Evolutionary conservation across 1,140 invertebrate species (phyloP), one percentile per base, ranked within the genome.

Genomic region (Drosophila rufa): DNA sequence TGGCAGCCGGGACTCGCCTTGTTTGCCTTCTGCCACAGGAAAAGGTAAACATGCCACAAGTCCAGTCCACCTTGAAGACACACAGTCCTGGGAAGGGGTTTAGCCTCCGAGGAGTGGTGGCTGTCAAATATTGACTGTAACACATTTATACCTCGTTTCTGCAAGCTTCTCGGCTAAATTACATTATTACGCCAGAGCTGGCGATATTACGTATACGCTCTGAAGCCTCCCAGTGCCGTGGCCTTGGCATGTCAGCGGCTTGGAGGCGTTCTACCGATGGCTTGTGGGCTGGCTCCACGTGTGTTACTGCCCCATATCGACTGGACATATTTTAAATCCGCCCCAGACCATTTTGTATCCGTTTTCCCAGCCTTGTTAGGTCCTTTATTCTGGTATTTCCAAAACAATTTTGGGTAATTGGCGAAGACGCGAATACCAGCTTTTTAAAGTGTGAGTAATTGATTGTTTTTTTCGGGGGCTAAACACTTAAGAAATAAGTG

Each of bases 401-500:
- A 50, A 33, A 62, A 68, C 56, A 77, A 67, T 83, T 83, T 78
- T 53, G 38, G 48, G 67, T 70, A 87, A 89, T 83, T 89, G 48
- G 19, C 56, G 4, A 14, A 42, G 50, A 27, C 36, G 3, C 15
- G 14, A 50, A 65, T 46, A 42, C 36, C 36, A 19, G 9, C n/a
- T 43, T 51, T 71, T 66, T 33, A 48, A 58, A 45, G 70, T 89
- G 73, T 74, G 53, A 57, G 73, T 87, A 87, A 89, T 80, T 80
- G 80, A 80, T 80, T 83, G 80, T 66, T 70, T 61, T 46, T 30
- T 53, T 22, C 5, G 42, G 27, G 19, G 25, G 14, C 19, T 19
- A 6, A 25, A 19, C 27, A 38, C 33, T 43, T 1, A 5, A 42
- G 19, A n/a, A 19, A 15, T 15, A 7, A 1, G 1, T 15, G 2